Evolutionary conservation across 2,888 invertebrate genomes (phyloP).

Genomic region (Liopterus haemorrhoidalis): DNA sequence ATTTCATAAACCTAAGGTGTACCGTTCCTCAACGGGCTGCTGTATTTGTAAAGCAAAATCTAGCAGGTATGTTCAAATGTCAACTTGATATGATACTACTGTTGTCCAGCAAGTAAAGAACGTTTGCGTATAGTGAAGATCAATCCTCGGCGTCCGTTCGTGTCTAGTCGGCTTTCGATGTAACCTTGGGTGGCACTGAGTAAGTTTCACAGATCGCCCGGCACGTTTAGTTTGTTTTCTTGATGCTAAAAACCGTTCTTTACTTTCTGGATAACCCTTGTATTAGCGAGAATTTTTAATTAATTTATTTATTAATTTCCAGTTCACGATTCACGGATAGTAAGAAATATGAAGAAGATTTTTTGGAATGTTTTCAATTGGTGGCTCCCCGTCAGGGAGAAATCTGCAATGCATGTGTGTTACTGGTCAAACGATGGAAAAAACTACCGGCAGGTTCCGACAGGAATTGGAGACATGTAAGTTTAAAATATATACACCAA

Average conservation of each 20-base stretch:
- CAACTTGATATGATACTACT: too few relatives aligned
- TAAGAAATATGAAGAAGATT: conserved; percentile 75
- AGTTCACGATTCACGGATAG: conserved; percentile 81
- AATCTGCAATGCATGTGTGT: conserved; percentile 81
- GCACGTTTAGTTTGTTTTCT: too few relatives aligned
- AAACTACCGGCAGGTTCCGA: conserved; percentile 66
- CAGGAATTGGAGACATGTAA: conserved; percentile 73
- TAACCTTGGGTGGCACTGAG: too few relatives aligned
- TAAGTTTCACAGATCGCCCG: too few relatives aligned
- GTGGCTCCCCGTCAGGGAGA: conserved; percentile 69
- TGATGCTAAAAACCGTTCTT: too few relatives aligned
- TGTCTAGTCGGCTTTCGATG: too few relatives aligned
- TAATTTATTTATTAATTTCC: conserved; percentile 34
- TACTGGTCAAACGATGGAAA: conserved; percentile 76
- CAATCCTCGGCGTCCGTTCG: too few relatives aligned
- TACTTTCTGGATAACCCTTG: too few relatives aligned
- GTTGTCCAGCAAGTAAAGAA: too few relatives aligned
- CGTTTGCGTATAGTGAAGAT: too few relatives aligned
- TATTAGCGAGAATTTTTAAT: too few relatives aligned
- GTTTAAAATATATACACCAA: too few relatives aligned
- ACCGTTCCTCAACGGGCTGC: conserved; percentile 74
- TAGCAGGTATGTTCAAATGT: conserved; percentile 53
- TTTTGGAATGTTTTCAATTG: conserved; percentile 71
- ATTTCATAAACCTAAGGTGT: conserved; percentile 82
- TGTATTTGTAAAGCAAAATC: conserved; percentile 85